A percentile compares a stretch with the other conserved stretches of the same genome.
Conservation (phyloP, 2,888 invertebrate genomes). For the Agonopterix subpropinquella region DNA sequence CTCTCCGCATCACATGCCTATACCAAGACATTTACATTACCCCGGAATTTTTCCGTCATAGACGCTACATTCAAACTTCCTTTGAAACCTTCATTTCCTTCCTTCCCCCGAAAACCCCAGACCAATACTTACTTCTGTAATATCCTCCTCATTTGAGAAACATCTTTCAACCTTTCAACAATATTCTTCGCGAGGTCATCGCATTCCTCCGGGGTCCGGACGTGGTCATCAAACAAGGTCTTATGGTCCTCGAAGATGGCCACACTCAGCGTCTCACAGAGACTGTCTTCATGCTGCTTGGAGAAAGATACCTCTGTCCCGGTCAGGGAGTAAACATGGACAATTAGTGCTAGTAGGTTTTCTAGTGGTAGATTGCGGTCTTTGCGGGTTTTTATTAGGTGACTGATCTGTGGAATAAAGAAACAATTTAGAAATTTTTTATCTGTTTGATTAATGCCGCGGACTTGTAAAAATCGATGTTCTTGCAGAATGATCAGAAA, state of each 20-base stretch:
- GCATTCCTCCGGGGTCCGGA: slow-evolving; percentile 45
- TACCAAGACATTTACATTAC: too few species aligned
- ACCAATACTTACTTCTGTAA: slow-evolving; percentile 46
- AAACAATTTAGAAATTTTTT: too few species aligned
- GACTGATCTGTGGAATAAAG: slow-evolving; percentile 66
- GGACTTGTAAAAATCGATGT: too few species aligned
- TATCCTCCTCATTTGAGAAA: slow-evolving; percentile 52
- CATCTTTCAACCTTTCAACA: slow-evolving; percentile 45
- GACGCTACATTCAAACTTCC: too few species aligned
- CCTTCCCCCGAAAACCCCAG: too few species aligned
- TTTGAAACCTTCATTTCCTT: too few species aligned
- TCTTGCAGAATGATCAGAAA: too few species aligned
- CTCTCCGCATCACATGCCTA: too few species aligned
- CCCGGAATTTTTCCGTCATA: too few species aligned
- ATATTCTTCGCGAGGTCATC: slow-evolving; percentile 36
- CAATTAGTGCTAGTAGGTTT: slow-evolving; percentile 74
- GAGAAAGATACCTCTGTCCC: slow-evolving; percentile 75
- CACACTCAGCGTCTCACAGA: slow-evolving; percentile 64
- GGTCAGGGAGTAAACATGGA: slow-evolving; percentile 77
- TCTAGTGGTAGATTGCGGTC: slow-evolving; percentile 71
- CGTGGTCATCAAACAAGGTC: slow-evolving; percentile 20
- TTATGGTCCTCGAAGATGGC: slow-evolving; percentile 77
- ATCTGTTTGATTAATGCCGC: too few species aligned
- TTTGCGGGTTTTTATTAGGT: slow-evolving; percentile 72
- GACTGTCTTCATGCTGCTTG: slow-evolving; percentile 61